Base-by-base conservation (phyloP, 2,888 invertebrate genomes). In the Dexiosoma caninum region DNA sequence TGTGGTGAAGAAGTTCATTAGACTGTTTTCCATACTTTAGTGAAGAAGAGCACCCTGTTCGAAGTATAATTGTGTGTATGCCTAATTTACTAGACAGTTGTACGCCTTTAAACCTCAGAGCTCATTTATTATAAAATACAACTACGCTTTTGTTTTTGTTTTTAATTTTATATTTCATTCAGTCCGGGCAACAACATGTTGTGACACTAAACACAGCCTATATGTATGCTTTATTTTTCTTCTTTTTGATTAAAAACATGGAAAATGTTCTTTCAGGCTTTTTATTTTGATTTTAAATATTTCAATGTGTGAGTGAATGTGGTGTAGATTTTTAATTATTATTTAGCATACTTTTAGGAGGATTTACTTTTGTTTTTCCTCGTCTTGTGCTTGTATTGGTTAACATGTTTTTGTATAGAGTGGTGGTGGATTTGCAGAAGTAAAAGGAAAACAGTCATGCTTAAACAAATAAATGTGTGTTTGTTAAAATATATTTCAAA, bases 21-120 rank as follows among this genome's bases (percentile, higher is more conserved):
- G 71, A 62, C 49, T 57, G 42, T 32, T 32, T 9, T 9, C 51
- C 10, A 42, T n/a, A 5, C 32, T 10, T 42, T 7, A 10, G 16
- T 14, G 19, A 53, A 19, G 12, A 27, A 1, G 7, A 30, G 7
- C 42, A 32, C 55, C 14, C 1, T 14, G 40, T 10, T 19, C 10
- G 30, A 23, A 10, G 12, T 3, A 35, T 53, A 67, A 79, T 79
- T 79, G 76, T 83, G 82, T 76, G 75, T 86, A 85, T 85, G 86
- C 86, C 87, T 88, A 88, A 88, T 88, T 88, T 88, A 88, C 88
- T 87, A 88, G 88, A 88, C 88, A 88, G 84, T 84, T 85, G 86
- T 86, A 88, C 88, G 88, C 88, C 88, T 87, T 87, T 87, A 88
- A 88, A 86, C 88, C 88, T 85, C 87, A 85, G 82, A 86, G 87